These are phyloP conservation scores for Aleadryas rufinucha DNA, from an alignment of 2,113 vertebrate species.

Conservation along the genomic window DNA sequence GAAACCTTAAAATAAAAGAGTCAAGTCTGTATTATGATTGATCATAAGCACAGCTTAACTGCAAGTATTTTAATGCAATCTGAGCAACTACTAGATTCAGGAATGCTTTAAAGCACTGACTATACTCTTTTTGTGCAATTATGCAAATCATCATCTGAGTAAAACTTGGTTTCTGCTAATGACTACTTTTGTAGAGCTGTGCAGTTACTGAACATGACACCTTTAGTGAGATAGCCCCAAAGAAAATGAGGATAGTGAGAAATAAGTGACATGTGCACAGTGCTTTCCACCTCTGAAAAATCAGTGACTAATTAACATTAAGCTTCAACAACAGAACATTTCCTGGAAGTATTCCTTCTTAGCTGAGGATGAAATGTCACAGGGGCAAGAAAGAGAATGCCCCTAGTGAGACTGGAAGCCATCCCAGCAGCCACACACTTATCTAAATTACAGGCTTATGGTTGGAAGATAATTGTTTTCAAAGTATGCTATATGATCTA, in stretches of 20 bases:
- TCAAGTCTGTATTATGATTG: background rate
- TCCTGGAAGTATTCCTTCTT: background rate
- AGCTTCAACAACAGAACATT: background rate
- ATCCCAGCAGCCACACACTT: background rate
- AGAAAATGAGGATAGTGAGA: background rate
- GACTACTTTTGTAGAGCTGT: background rate
- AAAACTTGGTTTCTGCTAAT: background rate
- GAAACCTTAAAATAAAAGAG: conserved; percentile 73
- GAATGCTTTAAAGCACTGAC: background rate
- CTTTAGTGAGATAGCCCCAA: background rate
- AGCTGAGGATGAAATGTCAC: background rate
- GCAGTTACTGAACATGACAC: background rate
- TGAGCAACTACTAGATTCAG: background rate
- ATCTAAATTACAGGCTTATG: background rate
- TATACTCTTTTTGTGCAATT: background rate
- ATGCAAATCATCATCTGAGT: background rate
- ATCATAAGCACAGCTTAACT: background rate
- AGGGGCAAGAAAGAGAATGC: background rate
- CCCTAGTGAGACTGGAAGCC: background rate
- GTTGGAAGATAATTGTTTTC: background rate
- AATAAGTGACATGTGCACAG: background rate
- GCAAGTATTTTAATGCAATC: background rate
- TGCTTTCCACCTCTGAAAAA: background rate
- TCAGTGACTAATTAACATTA: background rate
- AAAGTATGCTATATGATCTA: background rate